Percentiles rank a stretch among this genome's conserved stretches.
Evolutionary conservation across 2,113 vertebrate species (phyloP).

Genomic region (Chunga burmeisteri): DNA sequence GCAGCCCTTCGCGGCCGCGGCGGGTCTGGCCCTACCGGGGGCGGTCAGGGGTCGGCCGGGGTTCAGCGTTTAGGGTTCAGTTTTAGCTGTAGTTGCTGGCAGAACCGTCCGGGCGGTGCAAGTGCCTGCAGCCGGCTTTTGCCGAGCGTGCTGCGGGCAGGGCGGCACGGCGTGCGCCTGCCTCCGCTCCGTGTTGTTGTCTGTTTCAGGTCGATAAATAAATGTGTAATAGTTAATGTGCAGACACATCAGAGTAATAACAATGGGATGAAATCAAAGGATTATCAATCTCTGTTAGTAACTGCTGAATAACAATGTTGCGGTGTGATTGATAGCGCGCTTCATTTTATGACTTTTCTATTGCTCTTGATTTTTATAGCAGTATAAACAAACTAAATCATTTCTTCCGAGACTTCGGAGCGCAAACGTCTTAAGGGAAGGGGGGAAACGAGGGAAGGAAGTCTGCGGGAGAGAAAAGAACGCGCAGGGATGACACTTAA

Average conservation of each 20-base stretch:
- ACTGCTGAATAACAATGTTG: slow-evolving; percentile 79
- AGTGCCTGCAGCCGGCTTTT: not conserved
- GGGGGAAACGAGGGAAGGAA: not conserved
- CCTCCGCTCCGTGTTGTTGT: slow-evolving; percentile 52
- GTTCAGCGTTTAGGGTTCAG: not conserved
- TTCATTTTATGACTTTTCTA: slow-evolving; percentile 93
- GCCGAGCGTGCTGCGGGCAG: not conserved
- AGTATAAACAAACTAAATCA: slow-evolving; percentile 92
- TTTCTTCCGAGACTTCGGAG: slow-evolving; percentile 79
- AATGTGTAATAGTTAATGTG: slow-evolving; percentile 80
- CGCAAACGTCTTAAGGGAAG: slow-evolving; percentile 53
- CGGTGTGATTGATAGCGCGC: slow-evolving; percentile 88
- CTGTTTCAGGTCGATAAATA: slow-evolving; percentile 77
- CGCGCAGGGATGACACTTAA: not conserved
- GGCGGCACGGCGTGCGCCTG: not conserved
- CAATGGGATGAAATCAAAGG: slow-evolving; percentile 83
- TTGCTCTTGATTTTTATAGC: slow-evolving; percentile 90
- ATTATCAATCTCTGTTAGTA: slow-evolving; percentile 85
- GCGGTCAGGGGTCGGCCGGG: not conserved
- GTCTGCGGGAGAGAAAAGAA: not conserved
- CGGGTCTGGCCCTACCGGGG: not conserved
- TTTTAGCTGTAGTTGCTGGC: not conserved
- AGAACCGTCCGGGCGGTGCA: not conserved
- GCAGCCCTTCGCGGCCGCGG: not conserved
- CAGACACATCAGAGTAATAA: slow-evolving; percentile 81